Conservation (phyloP, 2,888 invertebrate genomes). For the Xiphydria camelus region DNA sequence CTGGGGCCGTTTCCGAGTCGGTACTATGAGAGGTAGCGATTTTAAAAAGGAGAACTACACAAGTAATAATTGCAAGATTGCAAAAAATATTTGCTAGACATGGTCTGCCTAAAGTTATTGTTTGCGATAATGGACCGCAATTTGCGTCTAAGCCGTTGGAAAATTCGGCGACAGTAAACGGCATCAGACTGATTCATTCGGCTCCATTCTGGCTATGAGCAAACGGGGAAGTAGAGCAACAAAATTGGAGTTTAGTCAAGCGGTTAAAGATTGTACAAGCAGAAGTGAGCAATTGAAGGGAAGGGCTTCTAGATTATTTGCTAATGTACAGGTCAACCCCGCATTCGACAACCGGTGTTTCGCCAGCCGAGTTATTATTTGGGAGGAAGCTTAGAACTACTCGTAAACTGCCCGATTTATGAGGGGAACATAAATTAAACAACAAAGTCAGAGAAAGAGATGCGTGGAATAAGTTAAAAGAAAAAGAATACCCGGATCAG, state of each 20-base stretch:
- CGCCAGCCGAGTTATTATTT: slow-evolving; percentile 17
- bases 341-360: slow-evolving; percentile 20
- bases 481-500: slow-evolving; percentile 12
- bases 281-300: slow-evolving; percentile 21
- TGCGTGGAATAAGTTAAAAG: too few species aligned
- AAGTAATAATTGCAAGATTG: too few species aligned
- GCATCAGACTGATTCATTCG: slow-evolving; percentile 9
- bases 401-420: too few species aligned
- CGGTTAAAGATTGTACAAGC: slow-evolving; percentile 22
- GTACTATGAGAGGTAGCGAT: too few species aligned
- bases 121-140: too few species aligned
- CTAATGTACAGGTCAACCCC: slow-evolving; percentile 23
- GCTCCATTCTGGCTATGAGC: slow-evolving; percentile 20
- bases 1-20: too few species aligned
- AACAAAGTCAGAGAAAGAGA: slow-evolving; percentile 9
- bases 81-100: too few species aligned
- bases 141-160: slow-evolving; percentile 9
- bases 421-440: too few species aligned
- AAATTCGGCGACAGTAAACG: slow-evolving; percentile 1
- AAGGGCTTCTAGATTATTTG: slow-evolving; percentile 20
- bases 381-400: slow-evolving; percentile 13
- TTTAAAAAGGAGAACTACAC: too few species aligned
- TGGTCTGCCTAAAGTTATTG: too few species aligned
- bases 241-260: slow-evolving; percentile 25
- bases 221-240: slow-evolving; percentile 27